Evolutionary conservation across 2,888 invertebrate species (phyloP).

Genomic region (Sphaerophoria taeniata): DNA sequence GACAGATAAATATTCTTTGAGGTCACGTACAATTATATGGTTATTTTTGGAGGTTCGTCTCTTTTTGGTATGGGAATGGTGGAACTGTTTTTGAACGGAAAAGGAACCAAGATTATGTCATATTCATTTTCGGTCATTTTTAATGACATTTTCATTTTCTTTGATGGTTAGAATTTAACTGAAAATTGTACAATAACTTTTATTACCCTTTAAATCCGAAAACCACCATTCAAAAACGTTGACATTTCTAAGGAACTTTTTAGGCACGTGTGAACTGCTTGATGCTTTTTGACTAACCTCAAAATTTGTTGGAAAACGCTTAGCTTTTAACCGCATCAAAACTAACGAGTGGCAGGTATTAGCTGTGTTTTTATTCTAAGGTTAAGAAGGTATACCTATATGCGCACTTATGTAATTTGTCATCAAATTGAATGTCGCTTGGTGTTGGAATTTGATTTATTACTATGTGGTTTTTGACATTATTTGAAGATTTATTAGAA

Average conservation of each 20-base stretch:
- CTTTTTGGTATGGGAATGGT: neutral
- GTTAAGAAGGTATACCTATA: neutral
- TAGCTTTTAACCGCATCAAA: conserved; percentile 16
- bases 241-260: conserved; percentile 7
- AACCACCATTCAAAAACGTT: neutral
- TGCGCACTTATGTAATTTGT: conserved; percentile 40
- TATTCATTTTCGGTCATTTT: conserved; percentile 47
- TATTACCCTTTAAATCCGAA: neutral
- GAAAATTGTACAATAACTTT: too few relatives aligned
- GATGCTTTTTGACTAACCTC: conserved; percentile 36
- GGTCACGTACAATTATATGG: conserved; percentile 66
- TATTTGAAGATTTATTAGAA: conserved; percentile 49
- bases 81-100: neutral
- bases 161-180: too few relatives aligned
- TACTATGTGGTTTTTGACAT: conserved; percentile 42
- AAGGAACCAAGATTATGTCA: conserved; percentile 45
- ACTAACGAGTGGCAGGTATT: too few relatives aligned
- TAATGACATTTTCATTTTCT: neutral
- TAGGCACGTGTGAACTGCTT: conserved; percentile 42
- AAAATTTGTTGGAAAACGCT: conserved; percentile 44
- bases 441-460: conserved; percentile 57
- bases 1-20: conserved; percentile 49
- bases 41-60: conserved; percentile 45
- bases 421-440: conserved; percentile 19
- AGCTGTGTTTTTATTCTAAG: too few relatives aligned